These are phyloP conservation scores for Nesometra sesokonis DNA, from an alignment of 35 echinoderm and acorn worm species.

Conservation along the genomic window DNA sequence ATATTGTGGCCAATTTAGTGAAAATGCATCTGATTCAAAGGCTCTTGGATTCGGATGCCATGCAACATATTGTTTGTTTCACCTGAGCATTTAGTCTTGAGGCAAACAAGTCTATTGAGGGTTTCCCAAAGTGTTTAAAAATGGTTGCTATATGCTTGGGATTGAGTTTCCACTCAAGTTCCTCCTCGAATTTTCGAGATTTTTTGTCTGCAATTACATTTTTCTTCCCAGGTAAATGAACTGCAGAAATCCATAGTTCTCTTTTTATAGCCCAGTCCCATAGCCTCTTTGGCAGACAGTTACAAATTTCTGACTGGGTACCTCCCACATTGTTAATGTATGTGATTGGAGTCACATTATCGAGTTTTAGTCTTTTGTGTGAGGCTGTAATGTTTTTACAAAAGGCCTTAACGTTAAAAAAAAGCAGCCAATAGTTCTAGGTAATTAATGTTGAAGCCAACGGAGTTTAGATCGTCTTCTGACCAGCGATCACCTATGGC, in stretches of 20 bases:
- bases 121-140: background rate
- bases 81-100: background rate
- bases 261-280: background rate
- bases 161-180: background rate
- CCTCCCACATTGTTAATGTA: no score
- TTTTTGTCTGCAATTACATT: background rate
- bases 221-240: background rate
- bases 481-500: no score
- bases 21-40: conserved; percentile 20
- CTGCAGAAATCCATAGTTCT: background rate
- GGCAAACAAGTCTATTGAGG: background rate
- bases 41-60: conserved; percentile 4
- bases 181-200: no score
- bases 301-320: background rate
- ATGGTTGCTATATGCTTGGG: background rate
- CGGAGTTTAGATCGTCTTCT: no score
- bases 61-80: background rate
- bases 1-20: background rate
- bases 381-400: background rate
- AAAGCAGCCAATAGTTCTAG: conserved; percentile 19
- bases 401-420: conserved; percentile 10
- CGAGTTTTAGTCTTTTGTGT: background rate
- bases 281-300: background rate
- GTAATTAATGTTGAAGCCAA: conserved; percentile 8
- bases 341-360: conserved; percentile 42